These are phyloP conservation scores for Helicoverpa zea DNA, from an alignment of 1,140 invertebrate species.

Conservation along the genomic window DNA sequence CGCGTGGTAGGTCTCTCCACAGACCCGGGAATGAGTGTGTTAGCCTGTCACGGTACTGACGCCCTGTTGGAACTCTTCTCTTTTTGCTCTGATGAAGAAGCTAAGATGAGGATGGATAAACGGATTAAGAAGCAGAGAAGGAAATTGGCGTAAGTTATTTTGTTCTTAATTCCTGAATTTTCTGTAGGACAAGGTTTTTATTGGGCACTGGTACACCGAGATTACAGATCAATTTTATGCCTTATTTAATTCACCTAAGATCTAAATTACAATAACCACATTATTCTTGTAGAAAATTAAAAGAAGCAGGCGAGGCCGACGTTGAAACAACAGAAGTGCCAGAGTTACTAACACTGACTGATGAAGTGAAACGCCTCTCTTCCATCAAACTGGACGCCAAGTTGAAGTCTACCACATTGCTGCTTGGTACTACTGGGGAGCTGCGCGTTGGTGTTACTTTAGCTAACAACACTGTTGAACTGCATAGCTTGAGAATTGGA, in stretches of 20 bases:
- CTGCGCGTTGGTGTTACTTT: slow-evolving; percentile 89
- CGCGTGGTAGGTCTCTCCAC: slow-evolving; percentile 90
- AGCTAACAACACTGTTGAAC: slow-evolving; percentile 90
- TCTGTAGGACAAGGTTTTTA: neutral
- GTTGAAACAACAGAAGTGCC: slow-evolving; percentile 64
- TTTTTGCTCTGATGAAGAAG: slow-evolving; percentile 92
- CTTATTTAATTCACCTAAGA: neutral
- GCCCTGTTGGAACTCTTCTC: slow-evolving; percentile 94
- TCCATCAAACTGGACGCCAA: slow-evolving; percentile 90
- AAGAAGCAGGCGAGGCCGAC: slow-evolving; percentile 74
- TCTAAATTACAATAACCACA: neutral
- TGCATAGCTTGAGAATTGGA: slow-evolving; percentile 87
- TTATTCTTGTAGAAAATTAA: slow-evolving; percentile 69
- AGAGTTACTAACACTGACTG: slow-evolving; percentile 87
- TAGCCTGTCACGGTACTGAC: slow-evolving; percentile 95
- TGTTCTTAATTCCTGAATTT: neutral
- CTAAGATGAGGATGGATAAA: slow-evolving; percentile 90
- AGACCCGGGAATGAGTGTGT: slow-evolving; percentile 89
- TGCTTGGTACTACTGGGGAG: slow-evolving; percentile 90
- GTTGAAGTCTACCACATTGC: slow-evolving; percentile 90
- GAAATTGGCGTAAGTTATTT: slow-evolving; percentile 87
- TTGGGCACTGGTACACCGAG: neutral
- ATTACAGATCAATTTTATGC: no score
- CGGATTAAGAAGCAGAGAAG: slow-evolving; percentile 92
- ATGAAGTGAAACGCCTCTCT: slow-evolving; percentile 92